Percentiles rank a stretch among this genome's conserved stretches.
Conservation (phyloP, 1,140 invertebrate species). For the Anagrus nilaparvatae region DNA sequence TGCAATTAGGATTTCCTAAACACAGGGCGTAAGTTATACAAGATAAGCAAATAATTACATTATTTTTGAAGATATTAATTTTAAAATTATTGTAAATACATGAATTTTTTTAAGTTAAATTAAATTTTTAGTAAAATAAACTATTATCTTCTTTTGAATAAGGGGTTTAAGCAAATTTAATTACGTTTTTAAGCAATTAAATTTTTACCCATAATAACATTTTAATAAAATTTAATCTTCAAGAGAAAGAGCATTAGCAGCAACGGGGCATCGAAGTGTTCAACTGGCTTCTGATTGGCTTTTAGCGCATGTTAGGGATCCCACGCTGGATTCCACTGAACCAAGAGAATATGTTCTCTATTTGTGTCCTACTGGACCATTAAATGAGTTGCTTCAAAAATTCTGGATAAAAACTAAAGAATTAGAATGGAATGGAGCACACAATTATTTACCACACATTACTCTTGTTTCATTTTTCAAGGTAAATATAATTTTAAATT, state of each 20-base stretch:
- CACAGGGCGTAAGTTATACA: constrained; percentile 68
- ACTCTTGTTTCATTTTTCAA: constrained; percentile 83
- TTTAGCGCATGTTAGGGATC: constrained; percentile 77
- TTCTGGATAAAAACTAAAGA: constrained; percentile 73
- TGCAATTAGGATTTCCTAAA: constrained; percentile 80
- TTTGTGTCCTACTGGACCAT: constrained; percentile 66
- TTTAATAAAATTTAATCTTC: constrained; percentile 10
- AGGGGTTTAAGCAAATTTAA: no score
- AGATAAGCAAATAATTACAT: no score
- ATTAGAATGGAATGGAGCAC: constrained; percentile 76
- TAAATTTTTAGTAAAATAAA: no score
- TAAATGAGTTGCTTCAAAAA: constrained; percentile 57
- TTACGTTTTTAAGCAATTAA: no score
- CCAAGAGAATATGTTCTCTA: constrained; percentile 79
- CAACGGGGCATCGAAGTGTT: constrained; percentile 77
- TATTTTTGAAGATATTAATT: no score
- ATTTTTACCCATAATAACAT: no score
- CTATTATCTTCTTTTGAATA: no score
- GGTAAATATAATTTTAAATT: constrained; percentile 41
- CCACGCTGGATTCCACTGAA: constrained; percentile 59
- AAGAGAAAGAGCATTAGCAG: constrained; percentile 79
- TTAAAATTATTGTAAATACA: no score
- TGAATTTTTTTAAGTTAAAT: no score
- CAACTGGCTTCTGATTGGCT: constrained; percentile 85
- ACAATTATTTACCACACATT: constrained; percentile 81